phyloP scores from a whole-genome alignment of 2,113 vertebrate genomes.

The Etheostoma cragini region DNA sequence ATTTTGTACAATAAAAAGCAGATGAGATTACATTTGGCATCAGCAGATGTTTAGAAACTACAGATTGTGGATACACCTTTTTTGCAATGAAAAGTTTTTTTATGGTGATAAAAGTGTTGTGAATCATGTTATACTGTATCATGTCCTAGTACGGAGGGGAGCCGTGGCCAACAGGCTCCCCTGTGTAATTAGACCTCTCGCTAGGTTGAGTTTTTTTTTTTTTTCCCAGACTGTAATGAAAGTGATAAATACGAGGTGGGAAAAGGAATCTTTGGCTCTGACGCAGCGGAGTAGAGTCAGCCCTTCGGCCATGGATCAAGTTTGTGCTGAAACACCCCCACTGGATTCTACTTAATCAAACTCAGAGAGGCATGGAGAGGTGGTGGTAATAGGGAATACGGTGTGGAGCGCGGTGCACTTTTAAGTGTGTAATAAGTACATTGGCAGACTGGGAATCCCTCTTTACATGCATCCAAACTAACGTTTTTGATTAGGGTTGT shows the following conservation, averaged over 20 bases:
- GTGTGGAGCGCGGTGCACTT: slow-evolving; percentile 38
- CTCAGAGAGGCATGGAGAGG: slow-evolving; percentile 36
- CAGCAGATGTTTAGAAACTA: not conserved
- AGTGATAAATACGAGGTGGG: slow-evolving; percentile 52
- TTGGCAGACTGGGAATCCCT: slow-evolving; percentile 40
- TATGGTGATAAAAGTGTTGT: slow-evolving; percentile 19
- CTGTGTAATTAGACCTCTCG: slow-evolving; percentile 30
- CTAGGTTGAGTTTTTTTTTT: slow-evolving; percentile 21
- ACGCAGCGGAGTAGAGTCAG: slow-evolving; percentile 38
- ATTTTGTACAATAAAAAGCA: not conserved
- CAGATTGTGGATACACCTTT: not conserved
- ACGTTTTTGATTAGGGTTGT: slow-evolving; percentile 7
- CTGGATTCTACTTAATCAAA: slow-evolving; percentile 59
- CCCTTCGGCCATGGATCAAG: slow-evolving; percentile 60
- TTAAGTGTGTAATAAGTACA: slow-evolving; percentile 54
- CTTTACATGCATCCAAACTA: slow-evolving; percentile 26
- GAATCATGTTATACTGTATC: slow-evolving; percentile 25
- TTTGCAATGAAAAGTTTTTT: not conserved
- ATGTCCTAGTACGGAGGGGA: slow-evolving; percentile 13
- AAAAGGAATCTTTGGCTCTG: slow-evolving; percentile 48
- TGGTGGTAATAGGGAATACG: slow-evolving; percentile 22
- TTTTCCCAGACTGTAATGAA: slow-evolving; percentile 46
- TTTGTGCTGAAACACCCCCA: slow-evolving; percentile 50
- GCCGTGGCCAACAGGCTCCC: slow-evolving; percentile 17
- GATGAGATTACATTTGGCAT: not conserved